phyloP scores from a whole-genome alignment of 2,797 vertebrate genomes.

The Astyanax mexicanus region DNA sequence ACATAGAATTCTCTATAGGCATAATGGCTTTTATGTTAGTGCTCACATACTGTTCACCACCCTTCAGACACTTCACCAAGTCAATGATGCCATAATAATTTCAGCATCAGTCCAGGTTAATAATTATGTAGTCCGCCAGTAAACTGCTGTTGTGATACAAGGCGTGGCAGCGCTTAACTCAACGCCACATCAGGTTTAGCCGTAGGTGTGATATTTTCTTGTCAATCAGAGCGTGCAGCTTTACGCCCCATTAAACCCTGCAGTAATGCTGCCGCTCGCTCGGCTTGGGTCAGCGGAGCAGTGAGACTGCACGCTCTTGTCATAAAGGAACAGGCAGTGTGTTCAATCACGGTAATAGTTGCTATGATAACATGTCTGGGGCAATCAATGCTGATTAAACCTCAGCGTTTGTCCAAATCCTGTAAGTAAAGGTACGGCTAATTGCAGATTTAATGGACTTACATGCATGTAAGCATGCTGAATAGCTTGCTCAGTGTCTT shows the following conservation, averaged over 20 bases:
- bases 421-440: not conserved
- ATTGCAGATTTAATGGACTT: not conserved
- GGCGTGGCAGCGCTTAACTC: slow-evolving; percentile 25
- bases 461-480: too few species aligned
- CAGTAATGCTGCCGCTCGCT: slow-evolving; percentile 12
- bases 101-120: not conserved
- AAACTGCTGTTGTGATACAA: not conserved
- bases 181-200: not conserved
- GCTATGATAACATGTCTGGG: not conserved
- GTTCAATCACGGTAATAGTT: not conserved
- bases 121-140: slow-evolving; percentile 17
- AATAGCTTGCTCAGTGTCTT: too few species aligned
- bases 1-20: too few species aligned
- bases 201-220: slow-evolving; percentile 34
- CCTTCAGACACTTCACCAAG: slow-evolving; percentile 7
- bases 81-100: slow-evolving; percentile 12
- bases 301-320: too few species aligned
- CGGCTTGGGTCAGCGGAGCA: slow-evolving; percentile 4
- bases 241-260: slow-evolving; percentile 28
- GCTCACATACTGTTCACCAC: not conserved
- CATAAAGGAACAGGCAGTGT: not conserved
- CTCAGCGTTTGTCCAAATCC: not conserved
- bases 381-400: slow-evolving; percentile 1
- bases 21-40: not conserved
- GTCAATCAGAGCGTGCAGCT: slow-evolving; percentile 10